These are phyloP conservation scores for Glyphotaelius pellucidus DNA, from an alignment of 2,888 invertebrate species.

Conservation along the genomic window DNA sequence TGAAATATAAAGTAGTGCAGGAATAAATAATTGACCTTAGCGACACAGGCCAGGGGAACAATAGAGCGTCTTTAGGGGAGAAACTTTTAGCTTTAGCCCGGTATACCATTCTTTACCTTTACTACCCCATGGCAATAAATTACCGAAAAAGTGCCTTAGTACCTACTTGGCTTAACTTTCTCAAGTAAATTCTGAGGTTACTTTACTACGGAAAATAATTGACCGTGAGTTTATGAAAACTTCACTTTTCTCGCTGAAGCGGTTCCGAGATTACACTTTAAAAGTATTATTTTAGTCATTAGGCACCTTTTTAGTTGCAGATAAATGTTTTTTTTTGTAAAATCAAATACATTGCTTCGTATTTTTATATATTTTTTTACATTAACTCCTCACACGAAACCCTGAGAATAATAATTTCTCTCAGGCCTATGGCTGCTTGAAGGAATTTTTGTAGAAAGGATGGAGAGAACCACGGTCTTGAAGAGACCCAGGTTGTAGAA, in stretches of 20 bases:
- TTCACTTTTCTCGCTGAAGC: not conserved
- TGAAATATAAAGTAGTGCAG: not conserved
- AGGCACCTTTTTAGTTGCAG: not conserved
- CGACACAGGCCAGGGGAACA: not conserved
- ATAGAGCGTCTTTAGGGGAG: not conserved
- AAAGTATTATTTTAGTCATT: not conserved
- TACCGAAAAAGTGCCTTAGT: slow-evolving; percentile 60
- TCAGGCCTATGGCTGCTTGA: too few relatives aligned
- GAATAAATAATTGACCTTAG: not conserved
- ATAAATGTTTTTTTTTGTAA: not conserved
- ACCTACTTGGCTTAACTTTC: not conserved
- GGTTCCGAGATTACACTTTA: not conserved
- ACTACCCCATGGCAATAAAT: slow-evolving; percentile 63
- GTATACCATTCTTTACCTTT: slow-evolving; percentile 65
- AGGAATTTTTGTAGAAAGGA: too few relatives aligned
- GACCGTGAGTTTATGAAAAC: not conserved
- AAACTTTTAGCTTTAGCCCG: slow-evolving; percentile 8
- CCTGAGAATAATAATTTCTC: too few relatives aligned
- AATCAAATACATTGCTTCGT: too few relatives aligned
- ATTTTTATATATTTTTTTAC: too few relatives aligned
- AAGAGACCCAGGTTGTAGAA: too few relatives aligned
- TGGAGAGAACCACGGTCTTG: too few relatives aligned
- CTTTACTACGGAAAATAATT: not conserved
- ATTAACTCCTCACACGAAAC: too few relatives aligned
- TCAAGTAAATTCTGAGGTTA: not conserved